phyloP scores from a whole-genome alignment of 2,113 vertebrate species.

The Indicator indicator region DNA sequence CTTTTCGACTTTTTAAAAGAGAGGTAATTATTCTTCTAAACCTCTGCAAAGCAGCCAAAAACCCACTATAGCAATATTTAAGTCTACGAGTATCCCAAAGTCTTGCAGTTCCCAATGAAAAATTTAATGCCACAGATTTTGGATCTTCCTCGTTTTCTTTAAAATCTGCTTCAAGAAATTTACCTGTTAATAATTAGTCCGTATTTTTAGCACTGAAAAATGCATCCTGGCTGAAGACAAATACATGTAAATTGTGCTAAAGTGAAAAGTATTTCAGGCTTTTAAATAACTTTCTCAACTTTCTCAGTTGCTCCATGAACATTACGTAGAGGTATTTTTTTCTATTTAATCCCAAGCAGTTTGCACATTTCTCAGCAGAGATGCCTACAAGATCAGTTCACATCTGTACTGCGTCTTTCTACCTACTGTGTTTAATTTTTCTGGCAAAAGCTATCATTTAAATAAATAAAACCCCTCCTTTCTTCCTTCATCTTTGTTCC shows the following conservation, averaged over 20 bases:
- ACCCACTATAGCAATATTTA: background rate
- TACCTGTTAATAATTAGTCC: background rate
- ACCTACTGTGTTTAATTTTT: slow-evolving; percentile 28
- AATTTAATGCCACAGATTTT: background rate
- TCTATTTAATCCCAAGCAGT: background rate
- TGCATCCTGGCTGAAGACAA: background rate
- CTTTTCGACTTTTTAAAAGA: background rate
- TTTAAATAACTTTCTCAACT: background rate
- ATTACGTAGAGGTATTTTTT: background rate
- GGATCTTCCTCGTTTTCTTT: background rate
- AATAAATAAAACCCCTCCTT: background rate
- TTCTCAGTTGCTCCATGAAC: background rate
- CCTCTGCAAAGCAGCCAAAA: background rate
- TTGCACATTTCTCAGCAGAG: background rate
- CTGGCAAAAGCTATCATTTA: background rate
- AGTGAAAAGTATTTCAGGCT: background rate
- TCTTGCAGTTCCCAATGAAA: background rate
- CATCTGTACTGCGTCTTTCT: background rate
- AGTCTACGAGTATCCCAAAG: background rate
- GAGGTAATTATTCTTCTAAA: background rate
- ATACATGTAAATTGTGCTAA: background rate
- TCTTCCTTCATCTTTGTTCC: background rate
- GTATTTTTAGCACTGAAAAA: background rate
- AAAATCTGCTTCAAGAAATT: background rate
- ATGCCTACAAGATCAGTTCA: background rate